Evolutionary conservation across 2,797 vertebrate species (phyloP), one percentile per base, ranked within the genome.

Genomic region (Sardinella longiceps): DNA sequence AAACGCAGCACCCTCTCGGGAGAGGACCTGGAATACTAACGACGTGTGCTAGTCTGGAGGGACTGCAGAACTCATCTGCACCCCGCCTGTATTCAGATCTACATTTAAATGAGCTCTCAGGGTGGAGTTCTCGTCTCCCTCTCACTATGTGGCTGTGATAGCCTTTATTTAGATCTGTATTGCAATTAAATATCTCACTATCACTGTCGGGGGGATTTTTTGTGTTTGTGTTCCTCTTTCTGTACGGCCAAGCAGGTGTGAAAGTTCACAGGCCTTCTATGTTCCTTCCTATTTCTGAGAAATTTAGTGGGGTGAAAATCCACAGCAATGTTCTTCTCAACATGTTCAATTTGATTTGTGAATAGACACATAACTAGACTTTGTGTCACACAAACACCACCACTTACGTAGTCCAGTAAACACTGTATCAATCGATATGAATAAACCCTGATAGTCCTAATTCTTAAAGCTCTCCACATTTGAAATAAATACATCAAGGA

Each of bases 11-110:
- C 56, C 83, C 74, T 70, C 33, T 53, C 46, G 43, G 87, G 83
- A 85, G 33, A 45, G 37, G 56, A 86, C 50, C 81, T 80, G 74
- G 84, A 84, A 86, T 85, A 77, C 86, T 85, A 88, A 89, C 66
- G 80, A 50, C 30, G 56, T 33, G 12, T 70, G 30, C 46, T n/a
- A 58, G 48, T 80, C 83, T 20, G 53, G 43, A 50, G 66, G 53
- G 43, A 74, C 43, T 15, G 43, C 25, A 14, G 25, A 33, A 43
- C 37, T 81, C 12, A n/a, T 50, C 15, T 25, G 82, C 53, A 82
- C 33, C 45, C 37, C 37, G 66, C 77, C 25, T 53, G 58, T 45
- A 39, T 83, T 80, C 83, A 82, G 48, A 53, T 82, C 82, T 2
- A 30, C 83, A 84, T 88, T 83, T n/a, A 83, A 82, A 77, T 83